phyloP scores from a whole-genome alignment of 1,140 invertebrate genomes.

The Cheumatopsyche charites region DNA sequence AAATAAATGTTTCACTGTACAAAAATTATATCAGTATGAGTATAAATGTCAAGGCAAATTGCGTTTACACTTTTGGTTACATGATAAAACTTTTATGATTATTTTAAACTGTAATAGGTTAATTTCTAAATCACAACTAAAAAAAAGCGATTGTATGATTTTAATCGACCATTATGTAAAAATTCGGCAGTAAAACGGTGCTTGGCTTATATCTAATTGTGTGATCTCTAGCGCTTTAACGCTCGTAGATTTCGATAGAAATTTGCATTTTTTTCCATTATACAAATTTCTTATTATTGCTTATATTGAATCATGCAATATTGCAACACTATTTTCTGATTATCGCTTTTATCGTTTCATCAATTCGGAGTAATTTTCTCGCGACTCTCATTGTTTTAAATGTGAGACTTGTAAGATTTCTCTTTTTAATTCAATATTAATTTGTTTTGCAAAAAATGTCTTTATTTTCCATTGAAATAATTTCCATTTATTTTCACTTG shows the following conservation, averaged over 20 bases:
- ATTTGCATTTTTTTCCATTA: no score
- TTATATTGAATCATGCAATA: neutral
- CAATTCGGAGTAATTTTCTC: neutral
- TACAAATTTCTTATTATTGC: neutral
- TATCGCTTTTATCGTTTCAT: neutral
- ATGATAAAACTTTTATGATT: no score
- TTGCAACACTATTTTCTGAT: neutral
- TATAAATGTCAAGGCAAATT: no score
- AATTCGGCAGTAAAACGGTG: neutral
- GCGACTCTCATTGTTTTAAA: slow-evolving; percentile 4
- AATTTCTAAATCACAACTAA: neutral
- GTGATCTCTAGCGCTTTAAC: neutral
- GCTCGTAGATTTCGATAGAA: neutral
- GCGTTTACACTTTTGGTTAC: no score
- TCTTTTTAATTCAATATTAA: slow-evolving; percentile 5
- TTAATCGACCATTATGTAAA: slow-evolving; percentile 6
- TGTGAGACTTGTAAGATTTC: neutral
- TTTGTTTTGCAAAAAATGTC: neutral
- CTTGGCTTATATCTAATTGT: neutral
- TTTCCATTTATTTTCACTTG: no score
- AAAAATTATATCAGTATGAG: no score
- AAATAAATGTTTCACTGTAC: no score
- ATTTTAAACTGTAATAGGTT: no score
- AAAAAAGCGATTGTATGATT: neutral
- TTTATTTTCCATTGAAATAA: no score